Evolutionary conservation across 2,888 invertebrate species (phyloP).

Genomic region (Julus scanicus): DNA sequence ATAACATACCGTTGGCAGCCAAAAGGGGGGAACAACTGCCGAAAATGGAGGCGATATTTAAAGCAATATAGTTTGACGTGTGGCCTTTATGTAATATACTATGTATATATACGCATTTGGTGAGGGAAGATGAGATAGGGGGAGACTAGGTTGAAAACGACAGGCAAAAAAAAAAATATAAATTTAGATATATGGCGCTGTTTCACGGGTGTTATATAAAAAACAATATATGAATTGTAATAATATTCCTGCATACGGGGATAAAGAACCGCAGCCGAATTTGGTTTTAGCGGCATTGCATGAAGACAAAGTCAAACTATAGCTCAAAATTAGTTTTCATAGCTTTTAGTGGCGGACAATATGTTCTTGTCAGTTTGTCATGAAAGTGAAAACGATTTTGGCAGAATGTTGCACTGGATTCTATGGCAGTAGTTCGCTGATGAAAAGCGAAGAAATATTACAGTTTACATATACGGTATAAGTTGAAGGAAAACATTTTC

Average conservation of each 20-base stretch:
- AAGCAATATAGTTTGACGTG: constrained; percentile 47
- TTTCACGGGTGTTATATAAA: constrained; percentile 49
- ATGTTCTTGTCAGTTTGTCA: constrained; percentile 50
- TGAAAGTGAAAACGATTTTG: constrained; percentile 31
- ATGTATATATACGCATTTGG: constrained; percentile 43
- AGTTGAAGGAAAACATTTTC: not conserved
- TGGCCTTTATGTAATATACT: constrained; percentile 48
- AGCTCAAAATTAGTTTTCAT: constrained; percentile 51
- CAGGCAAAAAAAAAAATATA: constrained; percentile 46
- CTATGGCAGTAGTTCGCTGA: not conserved
- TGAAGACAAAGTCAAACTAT: constrained; percentile 47
- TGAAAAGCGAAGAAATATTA: constrained; percentile 38
- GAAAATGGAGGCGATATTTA: constrained; percentile 47
- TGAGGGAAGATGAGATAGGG: constrained; percentile 26
- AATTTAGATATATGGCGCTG: constrained; percentile 45
- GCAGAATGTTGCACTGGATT: not conserved
- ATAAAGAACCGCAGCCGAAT: constrained; percentile 46
- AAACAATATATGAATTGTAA: constrained; percentile 54
- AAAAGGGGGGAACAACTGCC: constrained; percentile 37
- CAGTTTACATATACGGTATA: constrained; percentile 16
- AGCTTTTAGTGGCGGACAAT: constrained; percentile 50
- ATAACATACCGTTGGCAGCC: constrained; percentile 2
- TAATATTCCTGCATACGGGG: constrained; percentile 48
- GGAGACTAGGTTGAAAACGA: constrained; percentile 23
- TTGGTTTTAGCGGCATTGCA: constrained; percentile 38